These are phyloP conservation scores for Matsumyia berberina DNA, from an alignment of 2,888 invertebrate species.

Conservation along the genomic window DNA sequence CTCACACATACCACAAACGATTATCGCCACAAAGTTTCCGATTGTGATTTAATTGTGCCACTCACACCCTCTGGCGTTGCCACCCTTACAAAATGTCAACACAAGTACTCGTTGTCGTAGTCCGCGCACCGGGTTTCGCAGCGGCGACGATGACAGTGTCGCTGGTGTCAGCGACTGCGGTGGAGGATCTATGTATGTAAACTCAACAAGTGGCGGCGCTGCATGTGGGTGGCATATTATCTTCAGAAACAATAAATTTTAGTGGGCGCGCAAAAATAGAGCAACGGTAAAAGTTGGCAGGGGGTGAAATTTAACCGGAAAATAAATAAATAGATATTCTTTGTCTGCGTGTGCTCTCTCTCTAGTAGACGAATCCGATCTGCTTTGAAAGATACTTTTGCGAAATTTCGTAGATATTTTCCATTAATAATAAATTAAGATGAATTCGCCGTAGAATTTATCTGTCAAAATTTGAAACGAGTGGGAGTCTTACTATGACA, in stretches of 20 bases:
- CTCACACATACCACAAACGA: conserved; percentile 40
- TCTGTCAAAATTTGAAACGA: conserved; percentile 18
- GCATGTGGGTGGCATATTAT: conserved; percentile 64
- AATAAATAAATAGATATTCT: conserved; percentile 48
- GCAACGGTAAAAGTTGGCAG: conserved; percentile 24
- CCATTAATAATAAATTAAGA: conserved; percentile 17
- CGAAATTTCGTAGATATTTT: neutral
- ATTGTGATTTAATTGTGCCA: conserved; percentile 73
- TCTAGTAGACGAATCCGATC: conserved; percentile 1
- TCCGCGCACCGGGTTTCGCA: neutral
- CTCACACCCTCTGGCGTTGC: conserved; percentile 3
- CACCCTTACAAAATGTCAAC: conserved; percentile 54
- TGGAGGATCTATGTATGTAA: conserved; percentile 26
- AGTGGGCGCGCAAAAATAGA: conserved; percentile 7
- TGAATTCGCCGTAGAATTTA: conserved; percentile 15
- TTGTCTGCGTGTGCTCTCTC: neutral
- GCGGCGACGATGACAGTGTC: neutral
- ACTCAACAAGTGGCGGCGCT: conserved; percentile 66
- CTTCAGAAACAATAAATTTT: conserved; percentile 53
- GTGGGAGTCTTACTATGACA: conserved; percentile 25
- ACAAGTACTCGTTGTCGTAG: conserved; percentile 29
- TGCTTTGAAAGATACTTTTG: conserved; percentile 1
- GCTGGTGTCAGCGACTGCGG: conserved; percentile 21
- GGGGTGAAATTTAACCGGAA: conserved; percentile 50
- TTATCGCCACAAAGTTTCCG: conserved; percentile 67